Evolutionary conservation across 2,888 invertebrate genomes (phyloP).

Genomic region (Ectobius pallidus): DNA sequence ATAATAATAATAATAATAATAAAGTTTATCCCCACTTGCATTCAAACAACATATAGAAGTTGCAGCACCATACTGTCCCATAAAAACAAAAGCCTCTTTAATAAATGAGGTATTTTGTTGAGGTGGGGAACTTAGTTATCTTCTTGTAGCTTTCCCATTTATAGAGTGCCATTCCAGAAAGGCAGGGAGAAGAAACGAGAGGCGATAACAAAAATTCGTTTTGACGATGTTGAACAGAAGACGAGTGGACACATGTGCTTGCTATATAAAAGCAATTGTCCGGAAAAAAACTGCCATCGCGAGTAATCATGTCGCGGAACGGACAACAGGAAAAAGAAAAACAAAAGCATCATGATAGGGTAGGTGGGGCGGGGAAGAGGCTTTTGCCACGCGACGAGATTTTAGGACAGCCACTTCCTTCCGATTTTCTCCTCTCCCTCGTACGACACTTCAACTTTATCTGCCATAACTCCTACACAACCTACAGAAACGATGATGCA

Average conservation of each 20-base stretch:
- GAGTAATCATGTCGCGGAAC: slow-evolving; percentile 9
- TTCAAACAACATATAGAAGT: too few relatives aligned
- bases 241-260: background rate
- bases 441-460: too few relatives aligned
- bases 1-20: too few relatives aligned
- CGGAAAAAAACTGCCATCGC: slow-evolving; percentile 18
- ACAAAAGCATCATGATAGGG: background rate
- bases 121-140: background rate
- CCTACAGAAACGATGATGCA: background rate
- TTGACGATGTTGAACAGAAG: background rate
- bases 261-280: slow-evolving; percentile 23
- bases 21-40: too few relatives aligned
- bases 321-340: background rate
- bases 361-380: background rate
- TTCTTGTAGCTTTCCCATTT: background rate
- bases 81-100: background rate
- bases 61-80: background rate
- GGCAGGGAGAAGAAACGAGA: background rate
- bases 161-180: background rate
- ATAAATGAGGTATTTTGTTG: background rate
- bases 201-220: background rate
- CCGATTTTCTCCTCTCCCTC: slow-evolving; percentile 5
- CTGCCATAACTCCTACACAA: too few relatives aligned
- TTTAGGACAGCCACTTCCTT: slow-evolving; percentile 37
- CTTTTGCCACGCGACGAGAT: slow-evolving; percentile 32